Percentiles rank a stretch among this genome's conserved stretches.
These are phyloP conservation scores for Trissolcus basalis DNA, from an alignment of 1,140 invertebrate species.

Conservation along the genomic window DNA sequence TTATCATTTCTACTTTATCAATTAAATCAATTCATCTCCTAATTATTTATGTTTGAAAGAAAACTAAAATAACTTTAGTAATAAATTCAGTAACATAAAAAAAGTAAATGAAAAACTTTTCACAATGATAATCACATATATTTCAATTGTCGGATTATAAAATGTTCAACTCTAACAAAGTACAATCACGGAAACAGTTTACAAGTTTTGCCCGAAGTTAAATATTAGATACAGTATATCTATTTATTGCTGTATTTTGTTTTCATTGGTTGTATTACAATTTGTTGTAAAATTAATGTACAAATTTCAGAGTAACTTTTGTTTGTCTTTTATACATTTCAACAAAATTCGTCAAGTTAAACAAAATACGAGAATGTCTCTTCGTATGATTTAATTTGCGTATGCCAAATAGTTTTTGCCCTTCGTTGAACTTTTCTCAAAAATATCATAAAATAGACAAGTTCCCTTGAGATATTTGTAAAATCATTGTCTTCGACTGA, in stretches of 20 bases:
- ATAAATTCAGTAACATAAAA: neutral
- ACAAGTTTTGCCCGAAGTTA: constrained; percentile 10
- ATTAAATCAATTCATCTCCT: neutral
- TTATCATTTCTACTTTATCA: neutral
- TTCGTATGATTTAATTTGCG: too few relatives aligned
- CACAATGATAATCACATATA: constrained; percentile 22
- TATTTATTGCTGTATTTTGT: constrained; percentile 44
- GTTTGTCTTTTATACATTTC: neutral
- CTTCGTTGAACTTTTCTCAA: too few relatives aligned
- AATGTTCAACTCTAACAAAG: constrained; percentile 33
- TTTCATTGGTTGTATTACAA: constrained; percentile 12
- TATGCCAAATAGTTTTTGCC: too few relatives aligned
- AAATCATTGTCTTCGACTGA: too few relatives aligned
- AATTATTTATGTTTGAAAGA: neutral
- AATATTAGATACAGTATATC: constrained; percentile 5
- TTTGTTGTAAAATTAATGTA: too few relatives aligned
- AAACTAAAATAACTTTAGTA: neutral
- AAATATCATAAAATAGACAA: too few relatives aligned
- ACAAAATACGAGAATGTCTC: too few relatives aligned
- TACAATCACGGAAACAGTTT: constrained; percentile 25
- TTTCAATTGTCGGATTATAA: constrained; percentile 21
- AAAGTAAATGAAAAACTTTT: neutral
- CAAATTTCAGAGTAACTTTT: constrained; percentile 1
- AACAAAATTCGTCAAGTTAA: neutral
- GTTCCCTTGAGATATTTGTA: too few relatives aligned